A percentile compares a stretch with the other conserved stretches of the same genome.
Conservation (phyloP, 2,113 vertebrate genomes). For the Limanda limanda region DNA sequence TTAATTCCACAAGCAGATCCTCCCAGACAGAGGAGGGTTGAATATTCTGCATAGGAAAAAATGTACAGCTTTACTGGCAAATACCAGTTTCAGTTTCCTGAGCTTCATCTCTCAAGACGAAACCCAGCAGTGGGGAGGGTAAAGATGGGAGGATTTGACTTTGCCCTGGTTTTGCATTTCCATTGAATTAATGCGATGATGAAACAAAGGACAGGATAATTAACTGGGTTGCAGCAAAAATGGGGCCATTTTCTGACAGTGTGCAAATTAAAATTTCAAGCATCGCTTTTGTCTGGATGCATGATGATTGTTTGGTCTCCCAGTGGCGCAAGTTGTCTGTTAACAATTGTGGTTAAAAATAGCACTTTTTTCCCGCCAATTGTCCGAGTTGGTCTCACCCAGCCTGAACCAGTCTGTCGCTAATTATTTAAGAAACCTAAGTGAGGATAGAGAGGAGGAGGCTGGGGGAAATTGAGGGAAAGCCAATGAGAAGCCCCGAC, state of each 20-base stretch:
- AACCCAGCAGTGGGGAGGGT: not conserved
- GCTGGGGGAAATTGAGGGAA: too few species aligned
- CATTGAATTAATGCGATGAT: not conserved
- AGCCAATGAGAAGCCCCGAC: too few species aligned
- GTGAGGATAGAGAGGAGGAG: too few species aligned
- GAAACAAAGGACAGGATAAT: slow-evolving; percentile 1
- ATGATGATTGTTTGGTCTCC: not conserved
- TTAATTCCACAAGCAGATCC: too few species aligned
- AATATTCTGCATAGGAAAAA: slow-evolving; percentile 18
- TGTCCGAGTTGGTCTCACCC: too few species aligned
- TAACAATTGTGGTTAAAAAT: too few species aligned
- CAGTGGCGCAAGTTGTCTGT: too few species aligned
- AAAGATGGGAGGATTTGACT: too few species aligned
- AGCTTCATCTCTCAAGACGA: slow-evolving; percentile 9
- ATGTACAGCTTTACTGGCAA: not conserved
- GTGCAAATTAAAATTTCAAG: not conserved
- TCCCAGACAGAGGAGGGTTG: not conserved
- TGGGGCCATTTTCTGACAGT: not conserved
- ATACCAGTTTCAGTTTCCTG: not conserved
- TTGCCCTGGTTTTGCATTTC: too few species aligned
- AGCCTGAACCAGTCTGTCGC: too few species aligned
- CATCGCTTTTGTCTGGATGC: not conserved
- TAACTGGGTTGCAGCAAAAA: not conserved
- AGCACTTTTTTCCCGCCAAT: too few species aligned
- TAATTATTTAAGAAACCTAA: too few species aligned